These are phyloP conservation scores for Sminthurides bifidus DNA, from an alignment of 1,140 invertebrate genomes.

Conservation along the genomic window DNA sequence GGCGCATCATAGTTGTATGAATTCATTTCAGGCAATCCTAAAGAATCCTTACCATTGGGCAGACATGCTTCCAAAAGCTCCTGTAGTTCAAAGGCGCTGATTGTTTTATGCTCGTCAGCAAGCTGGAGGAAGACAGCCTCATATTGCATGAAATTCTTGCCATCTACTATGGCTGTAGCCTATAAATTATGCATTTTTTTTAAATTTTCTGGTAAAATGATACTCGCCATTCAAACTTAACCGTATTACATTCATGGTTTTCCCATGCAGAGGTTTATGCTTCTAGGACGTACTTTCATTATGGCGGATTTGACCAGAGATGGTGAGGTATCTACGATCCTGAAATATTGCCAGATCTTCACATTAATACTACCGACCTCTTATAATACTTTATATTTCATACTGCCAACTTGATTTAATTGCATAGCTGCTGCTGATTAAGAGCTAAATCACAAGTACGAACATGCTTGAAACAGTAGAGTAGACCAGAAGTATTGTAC, in stretches of 20 bases:
- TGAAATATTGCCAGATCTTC: conserved; percentile 32
- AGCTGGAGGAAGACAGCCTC: conserved; percentile 80
- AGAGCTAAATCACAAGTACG: too few species aligned
- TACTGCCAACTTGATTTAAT: neutral
- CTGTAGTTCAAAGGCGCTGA: conserved; percentile 83
- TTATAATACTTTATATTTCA: neutral
- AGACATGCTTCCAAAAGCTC: conserved; percentile 81
- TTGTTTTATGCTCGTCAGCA: conserved; percentile 71
- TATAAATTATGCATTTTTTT: conserved; percentile 33
- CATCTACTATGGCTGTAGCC: conserved; percentile 52
- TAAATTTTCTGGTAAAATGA: too few species aligned
- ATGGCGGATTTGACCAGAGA: conserved; percentile 58
- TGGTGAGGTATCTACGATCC: conserved; percentile 61
- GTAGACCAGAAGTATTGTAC: neutral
- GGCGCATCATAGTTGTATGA: neutral
- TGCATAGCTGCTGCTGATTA: too few species aligned
- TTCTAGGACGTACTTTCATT: conserved; percentile 46
- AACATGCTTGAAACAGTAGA: too few species aligned
- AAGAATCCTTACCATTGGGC: conserved; percentile 56
- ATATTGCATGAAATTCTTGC: conserved; percentile 68
- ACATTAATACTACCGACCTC: neutral
- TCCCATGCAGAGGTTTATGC: too few species aligned
- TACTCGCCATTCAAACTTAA: too few species aligned
- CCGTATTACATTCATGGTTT: too few species aligned
- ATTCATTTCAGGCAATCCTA: conserved; percentile 1